Conservation (phyloP, 2,888 invertebrate species). For the Agriopis marginaria region DNA sequence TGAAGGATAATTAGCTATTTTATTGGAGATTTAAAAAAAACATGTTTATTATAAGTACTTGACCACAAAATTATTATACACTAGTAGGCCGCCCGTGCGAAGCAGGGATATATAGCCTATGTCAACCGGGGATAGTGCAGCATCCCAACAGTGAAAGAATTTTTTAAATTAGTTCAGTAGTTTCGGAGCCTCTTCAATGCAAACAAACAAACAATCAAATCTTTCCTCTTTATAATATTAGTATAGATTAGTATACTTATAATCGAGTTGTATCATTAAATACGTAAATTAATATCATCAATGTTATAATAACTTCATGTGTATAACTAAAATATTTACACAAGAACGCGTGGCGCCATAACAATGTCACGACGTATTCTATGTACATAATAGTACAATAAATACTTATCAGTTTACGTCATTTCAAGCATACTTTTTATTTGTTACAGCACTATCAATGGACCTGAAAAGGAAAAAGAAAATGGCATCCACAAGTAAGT, state of each 20-base stretch:
- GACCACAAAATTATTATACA: not conserved
- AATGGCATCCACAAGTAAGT: slow-evolving; percentile 33
- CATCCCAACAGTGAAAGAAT: no score
- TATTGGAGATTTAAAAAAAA: no score
- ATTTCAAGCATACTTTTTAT: slow-evolving; percentile 36
- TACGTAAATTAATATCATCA: slow-evolving; percentile 32
- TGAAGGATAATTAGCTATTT: no score
- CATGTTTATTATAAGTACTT: no score
- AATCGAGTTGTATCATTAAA: not conserved
- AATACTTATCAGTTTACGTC: not conserved
- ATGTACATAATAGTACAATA: not conserved
- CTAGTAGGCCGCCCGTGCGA: no score
- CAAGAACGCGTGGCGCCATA: slow-evolving; percentile 47
- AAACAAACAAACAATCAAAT: no score
- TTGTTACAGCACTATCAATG: slow-evolving; percentile 50
- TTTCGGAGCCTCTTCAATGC: no score
- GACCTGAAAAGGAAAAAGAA: slow-evolving; percentile 11
- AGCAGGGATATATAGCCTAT: no score
- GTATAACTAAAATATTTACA: slow-evolving; percentile 52
- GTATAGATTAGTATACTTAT: no score
- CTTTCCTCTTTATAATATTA: no score
- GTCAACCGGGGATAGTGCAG: no score
- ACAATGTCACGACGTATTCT: slow-evolving; percentile 21
- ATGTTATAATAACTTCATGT: slow-evolving; percentile 51
- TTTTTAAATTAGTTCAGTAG: no score